Base-by-base conservation (phyloP, 1,140 invertebrate genomes). In the Alviniconcha marisindica region DNA sequence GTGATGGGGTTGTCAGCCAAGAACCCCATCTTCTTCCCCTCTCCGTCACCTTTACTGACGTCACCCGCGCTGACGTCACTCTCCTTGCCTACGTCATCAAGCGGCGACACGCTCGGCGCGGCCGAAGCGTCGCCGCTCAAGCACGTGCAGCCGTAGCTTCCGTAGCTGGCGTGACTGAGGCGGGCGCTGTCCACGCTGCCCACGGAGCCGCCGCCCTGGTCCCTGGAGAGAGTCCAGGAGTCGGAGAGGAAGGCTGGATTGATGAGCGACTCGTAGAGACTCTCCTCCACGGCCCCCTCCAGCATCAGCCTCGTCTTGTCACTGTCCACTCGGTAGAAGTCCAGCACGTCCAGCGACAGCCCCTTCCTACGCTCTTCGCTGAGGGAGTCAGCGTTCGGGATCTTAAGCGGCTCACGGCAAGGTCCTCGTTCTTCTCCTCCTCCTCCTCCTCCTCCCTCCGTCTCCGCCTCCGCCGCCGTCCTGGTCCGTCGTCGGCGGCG, bases 1-100 rank as follows among this genome's bases (percentile, higher is more conserved):
- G 73, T 76, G n/a, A 76, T 76, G 1, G 73, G 73, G 24, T 54
- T 76, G 36, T 76, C 73, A 54, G 73, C 42, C 42, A 76, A 76
- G 31, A 76, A 76, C 28, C 44, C 73, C 24, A 40, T 10, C 12
- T 31, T 48, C 18, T 76, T 76, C n/a, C n/a, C 73, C 14, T 76
- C 73, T 7, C 5, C n/a, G 7, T 42, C n/a, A 14, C 24, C 73
- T 18, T 48, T 18, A 12, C 42, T 36, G 1, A 12, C n/a, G 1
- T 21, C 73, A 28, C 31, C 73, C 7, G 73, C 42, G 1, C 0
- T 76, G 73, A 76, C 73, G 28, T 76, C 73, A 76, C 44, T 10
- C 2, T 48, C 73, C 5, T 28, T 54, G 24, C n/a, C 44, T 28
- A 33, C n/a, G 42, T 54, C 73, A 54, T 18, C n/a, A 28, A 48